Evolutionary conservation across 2,113 vertebrate genomes (phyloP).

Genomic region (Forbesichthys papilliferus): DNA sequence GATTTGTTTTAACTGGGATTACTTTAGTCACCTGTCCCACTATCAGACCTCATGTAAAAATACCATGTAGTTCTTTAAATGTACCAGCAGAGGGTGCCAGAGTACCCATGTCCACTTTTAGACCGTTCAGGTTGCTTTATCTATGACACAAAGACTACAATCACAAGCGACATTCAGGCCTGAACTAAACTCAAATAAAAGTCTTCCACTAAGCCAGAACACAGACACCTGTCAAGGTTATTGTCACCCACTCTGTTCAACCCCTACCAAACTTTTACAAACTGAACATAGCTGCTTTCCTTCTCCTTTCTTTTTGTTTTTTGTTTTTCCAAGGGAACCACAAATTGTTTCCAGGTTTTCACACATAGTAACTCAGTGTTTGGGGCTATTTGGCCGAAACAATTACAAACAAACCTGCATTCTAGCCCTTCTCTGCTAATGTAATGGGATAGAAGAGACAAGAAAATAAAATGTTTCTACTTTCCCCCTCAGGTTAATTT

Average conservation of each 20-base stretch:
- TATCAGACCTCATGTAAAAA: background rate
- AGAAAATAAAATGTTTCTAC: slow-evolving; percentile 47
- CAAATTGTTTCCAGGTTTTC: slow-evolving; percentile 69
- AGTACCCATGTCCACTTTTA: slow-evolving; percentile 41
- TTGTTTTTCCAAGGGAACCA: slow-evolving; percentile 37
- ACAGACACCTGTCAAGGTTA: slow-evolving; percentile 58
- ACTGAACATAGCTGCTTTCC: slow-evolving; percentile 55
- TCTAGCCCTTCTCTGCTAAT: slow-evolving; percentile 44
- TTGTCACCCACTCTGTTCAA: slow-evolving; percentile 34
- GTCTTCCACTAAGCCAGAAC: slow-evolving; percentile 26
- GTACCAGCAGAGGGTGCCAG: slow-evolving; percentile 69
- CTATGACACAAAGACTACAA: background rate
- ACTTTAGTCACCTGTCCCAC: background rate
- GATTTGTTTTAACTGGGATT: background rate
- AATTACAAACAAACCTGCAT: slow-evolving; percentile 62
- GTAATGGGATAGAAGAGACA: slow-evolving; percentile 39
- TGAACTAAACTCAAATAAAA: slow-evolving; percentile 16
- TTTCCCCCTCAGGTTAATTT: slow-evolving; percentile 50
- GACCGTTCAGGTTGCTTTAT: background rate
- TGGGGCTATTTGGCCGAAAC: slow-evolving; percentile 63
- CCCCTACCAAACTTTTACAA: slow-evolving; percentile 43
- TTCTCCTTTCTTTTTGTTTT: slow-evolving; percentile 21
- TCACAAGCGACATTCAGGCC: background rate
- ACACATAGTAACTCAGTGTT: slow-evolving; percentile 64
- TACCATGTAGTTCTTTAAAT: slow-evolving; percentile 17